A percentile compares a stretch with the other conserved stretches of the same genome.
Evolutionary conservation across 2,888 invertebrate species (phyloP).

Genomic region (Dorcus parallelipipedus): DNA sequence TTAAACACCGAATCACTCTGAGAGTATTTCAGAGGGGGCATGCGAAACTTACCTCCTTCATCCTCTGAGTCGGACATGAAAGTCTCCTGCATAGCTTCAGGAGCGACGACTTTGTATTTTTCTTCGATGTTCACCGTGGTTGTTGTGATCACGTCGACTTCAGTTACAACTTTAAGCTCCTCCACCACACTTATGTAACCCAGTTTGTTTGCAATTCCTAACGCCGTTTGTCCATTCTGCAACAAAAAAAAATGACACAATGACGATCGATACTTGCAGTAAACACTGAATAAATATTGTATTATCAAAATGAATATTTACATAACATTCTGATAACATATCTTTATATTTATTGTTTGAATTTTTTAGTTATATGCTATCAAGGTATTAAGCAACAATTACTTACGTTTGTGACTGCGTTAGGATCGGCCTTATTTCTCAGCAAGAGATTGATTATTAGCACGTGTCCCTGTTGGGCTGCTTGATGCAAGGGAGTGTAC

Average conservation of each 20-base stretch:
- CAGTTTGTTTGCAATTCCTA: slow-evolving; percentile 92
- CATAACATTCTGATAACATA: not conserved
- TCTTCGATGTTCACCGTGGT: slow-evolving; percentile 70
- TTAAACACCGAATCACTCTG: slow-evolving; percentile 3
- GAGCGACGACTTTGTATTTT: slow-evolving; percentile 94
- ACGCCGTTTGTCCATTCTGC: slow-evolving; percentile 94
- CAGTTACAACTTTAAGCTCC: slow-evolving; percentile 87
- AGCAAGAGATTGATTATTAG: slow-evolving; percentile 88
- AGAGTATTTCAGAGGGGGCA: too few relatives aligned
- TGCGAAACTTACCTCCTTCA: slow-evolving; percentile 77
- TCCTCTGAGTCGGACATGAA: slow-evolving; percentile 99
- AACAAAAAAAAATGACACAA: slow-evolving; percentile 21
- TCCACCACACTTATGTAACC: slow-evolving; percentile 99
- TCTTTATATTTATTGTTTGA: not conserved
- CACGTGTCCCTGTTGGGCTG: slow-evolving; percentile 97
- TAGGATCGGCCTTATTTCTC: slow-evolving; percentile 91
- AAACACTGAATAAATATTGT: too few relatives aligned
- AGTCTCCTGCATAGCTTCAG: slow-evolving; percentile 98
- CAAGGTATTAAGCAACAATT: not conserved
- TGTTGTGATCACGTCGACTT: slow-evolving; percentile 63
- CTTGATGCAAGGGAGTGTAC: slow-evolving; percentile 96
- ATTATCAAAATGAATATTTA: not conserved
- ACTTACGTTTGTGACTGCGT: slow-evolving; percentile 84
- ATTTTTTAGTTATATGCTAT: not conserved
- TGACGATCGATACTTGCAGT: too few relatives aligned